Evolutionary conservation across 2,888 invertebrate species (phyloP), one percentile per base, ranked within the genome.

Genomic region (Epicampocera succincta): DNA sequence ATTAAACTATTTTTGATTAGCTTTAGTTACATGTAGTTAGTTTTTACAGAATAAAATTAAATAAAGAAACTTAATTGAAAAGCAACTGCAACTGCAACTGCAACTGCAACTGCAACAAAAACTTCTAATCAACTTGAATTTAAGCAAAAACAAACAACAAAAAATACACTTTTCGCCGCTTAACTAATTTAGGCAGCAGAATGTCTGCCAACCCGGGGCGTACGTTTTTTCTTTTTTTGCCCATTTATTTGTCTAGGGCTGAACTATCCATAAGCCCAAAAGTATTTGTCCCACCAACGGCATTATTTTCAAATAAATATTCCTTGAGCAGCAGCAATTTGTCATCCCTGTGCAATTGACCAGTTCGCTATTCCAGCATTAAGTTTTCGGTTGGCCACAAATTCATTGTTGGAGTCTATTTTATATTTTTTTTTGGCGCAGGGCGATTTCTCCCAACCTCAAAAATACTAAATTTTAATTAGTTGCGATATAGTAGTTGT

Each of bases 21-120:
- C 38, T 25, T 60, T 52, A 76, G 21, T 69, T 52, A 61, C 52
- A 40, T 54, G 66, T 73, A 73, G 72, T 48, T 79, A 78, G 78
- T 60, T 79, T 46, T 52, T 68, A 72, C 58, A 72, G 12, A 71
- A 71, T 60, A 54, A 21, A 15, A 78, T 52, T 46, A 21, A 68
- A 60, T 52, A 58, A 66, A 61, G 19, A 44, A 44, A 38, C 15
- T 68, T 72, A 42, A 61, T 33, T 42, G 12, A 25, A 52, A 17
- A 61, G n/a, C 42, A 40, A 21, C 42, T 25, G 8, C 42, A 42
- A 42, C 1, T 42, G 44, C 42, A 38, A 33, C 25, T 61, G 8
- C 42, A 42, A 42, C 1, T n/a, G n/a, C 42, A 40, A 21, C 42
- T 25, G 8, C 42, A 42, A 42, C 1, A 52, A 52, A 50, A 38